A percentile compares a stretch with the other conserved stretches of the same genome.
These are phyloP conservation scores for Eulimnadia texana DNA, from an alignment of 1,140 invertebrate genomes.

Conservation along the genomic window DNA sequence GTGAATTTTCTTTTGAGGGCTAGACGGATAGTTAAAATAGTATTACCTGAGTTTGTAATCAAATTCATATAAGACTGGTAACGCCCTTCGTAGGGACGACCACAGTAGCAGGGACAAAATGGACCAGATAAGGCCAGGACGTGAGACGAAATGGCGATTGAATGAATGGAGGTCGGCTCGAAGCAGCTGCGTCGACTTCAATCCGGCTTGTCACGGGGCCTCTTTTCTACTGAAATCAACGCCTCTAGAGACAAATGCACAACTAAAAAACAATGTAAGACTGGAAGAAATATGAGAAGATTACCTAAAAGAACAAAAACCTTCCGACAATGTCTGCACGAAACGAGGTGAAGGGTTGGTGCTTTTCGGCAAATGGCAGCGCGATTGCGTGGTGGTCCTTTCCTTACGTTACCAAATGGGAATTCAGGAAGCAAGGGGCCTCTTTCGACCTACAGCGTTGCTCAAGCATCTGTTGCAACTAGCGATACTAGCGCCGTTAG, in stretches of 20 bases:
- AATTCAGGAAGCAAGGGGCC: no score
- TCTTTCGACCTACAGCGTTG: no score
- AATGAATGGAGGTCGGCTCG: background rate
- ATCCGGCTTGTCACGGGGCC: background rate
- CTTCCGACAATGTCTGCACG: no score
- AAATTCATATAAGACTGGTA: slow-evolving; percentile 17
- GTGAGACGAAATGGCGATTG: background rate
- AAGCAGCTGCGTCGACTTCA: background rate
- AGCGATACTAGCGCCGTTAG: no score
- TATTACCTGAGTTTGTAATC: slow-evolving; percentile 14
- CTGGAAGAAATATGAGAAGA: background rate
- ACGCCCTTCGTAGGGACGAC: slow-evolving; percentile 11
- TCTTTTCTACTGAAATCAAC: background rate
- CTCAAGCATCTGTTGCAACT: no score
- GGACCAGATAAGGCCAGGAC: background rate
- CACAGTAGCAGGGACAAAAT: background rate
- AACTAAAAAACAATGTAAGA: background rate
- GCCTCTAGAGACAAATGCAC: background rate
- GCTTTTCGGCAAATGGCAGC: no score
- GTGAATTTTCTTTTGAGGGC: no score
- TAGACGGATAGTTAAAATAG: no score
- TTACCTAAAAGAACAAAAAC: background rate
- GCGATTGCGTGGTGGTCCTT: no score
- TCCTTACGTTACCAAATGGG: no score
- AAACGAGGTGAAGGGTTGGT: no score